Evolutionary conservation across 2,113 vertebrate genomes (phyloP), one percentile per base, ranked within the genome.

Genomic region (Heliornis fulica): DNA sequence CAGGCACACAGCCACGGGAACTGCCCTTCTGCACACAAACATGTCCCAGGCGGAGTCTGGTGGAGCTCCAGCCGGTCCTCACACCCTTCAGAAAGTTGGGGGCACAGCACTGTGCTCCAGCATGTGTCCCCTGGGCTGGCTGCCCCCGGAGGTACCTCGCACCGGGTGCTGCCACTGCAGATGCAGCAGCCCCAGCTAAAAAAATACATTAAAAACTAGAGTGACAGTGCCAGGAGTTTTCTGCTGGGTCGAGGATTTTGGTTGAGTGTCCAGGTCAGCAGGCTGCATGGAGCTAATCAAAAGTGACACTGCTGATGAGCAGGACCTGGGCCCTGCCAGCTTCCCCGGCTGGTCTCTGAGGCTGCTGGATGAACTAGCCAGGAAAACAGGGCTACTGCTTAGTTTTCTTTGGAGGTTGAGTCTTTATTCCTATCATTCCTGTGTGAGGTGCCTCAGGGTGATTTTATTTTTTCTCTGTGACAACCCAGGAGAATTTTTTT

Each of bases 351-450:
- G 25, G 0, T 54, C 41, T 48, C 53, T 71, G 48, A 26, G 63
- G 43, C 76, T 90, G 68, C 64, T 70, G 72, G 29, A 71, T 34
- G 71, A 68, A 36, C 31, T 68, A 78, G 76, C 56, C 65, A 81
- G 48, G 76, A 81, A 84, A 86, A 36, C 59, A 70, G 51, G 59
- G 59, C 87, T 86, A 32, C 68, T 0, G 2, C 40, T 63, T 68
- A 6, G 54, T 87, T 91, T 92, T 81, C 83, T 75, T 90, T 89
- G 89, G 91, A 95, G 65, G 36, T 36, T 46, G 60, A 46, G 17
- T n/a, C 26, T 75, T 90, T 92, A 86, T 88, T 84, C 46, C 71
- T 86, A 4, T 74, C 22, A 64, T 81, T 92, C 84, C 51, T 88
- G 4, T 51, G 23, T 46, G 69, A 83, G 60, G 51, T 88, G 43